These are phyloP conservation scores for Apodemus sylvaticus DNA, from an alignment of 2,113 vertebrate species.

Conservation along the genomic window DNA sequence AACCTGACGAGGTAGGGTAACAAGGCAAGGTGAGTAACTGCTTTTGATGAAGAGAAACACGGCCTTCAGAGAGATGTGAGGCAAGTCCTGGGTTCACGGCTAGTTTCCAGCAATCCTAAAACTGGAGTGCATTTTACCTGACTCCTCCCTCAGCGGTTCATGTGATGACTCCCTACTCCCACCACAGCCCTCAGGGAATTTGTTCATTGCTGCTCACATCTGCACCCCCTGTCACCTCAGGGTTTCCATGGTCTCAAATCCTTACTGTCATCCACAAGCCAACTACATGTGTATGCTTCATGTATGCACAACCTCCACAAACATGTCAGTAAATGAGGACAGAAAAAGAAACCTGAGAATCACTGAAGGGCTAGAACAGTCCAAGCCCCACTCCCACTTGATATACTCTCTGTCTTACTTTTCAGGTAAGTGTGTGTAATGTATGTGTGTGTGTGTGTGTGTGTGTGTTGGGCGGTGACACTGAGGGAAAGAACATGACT, in stretches of 20 bases:
- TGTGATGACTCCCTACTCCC: rapidly evolving
- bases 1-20: not conserved
- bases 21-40: not conserved
- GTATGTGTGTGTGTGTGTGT: not conserved
- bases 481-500: not conserved
- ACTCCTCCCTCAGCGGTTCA: not conserved
- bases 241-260: not conserved
- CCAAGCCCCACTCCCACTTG: not conserved
- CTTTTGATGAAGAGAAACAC: conserved; percentile 2
- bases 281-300: not conserved
- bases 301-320: not conserved
- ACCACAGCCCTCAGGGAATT: not conserved
- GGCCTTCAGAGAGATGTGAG: not conserved
- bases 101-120: not conserved
- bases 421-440: not conserved
- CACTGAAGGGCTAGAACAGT: not conserved
- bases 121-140: not conserved
- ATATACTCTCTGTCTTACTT: not conserved
- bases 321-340: not conserved
- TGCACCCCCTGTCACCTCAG: not conserved
- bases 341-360: not conserved
- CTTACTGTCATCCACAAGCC: not conserved
- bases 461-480: not conserved
- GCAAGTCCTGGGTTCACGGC: not conserved
- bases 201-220: not conserved